phyloP scores from a whole-genome alignment of 64 coral and sea anemone genomes.

The Stylophora pistillata region DNA sequence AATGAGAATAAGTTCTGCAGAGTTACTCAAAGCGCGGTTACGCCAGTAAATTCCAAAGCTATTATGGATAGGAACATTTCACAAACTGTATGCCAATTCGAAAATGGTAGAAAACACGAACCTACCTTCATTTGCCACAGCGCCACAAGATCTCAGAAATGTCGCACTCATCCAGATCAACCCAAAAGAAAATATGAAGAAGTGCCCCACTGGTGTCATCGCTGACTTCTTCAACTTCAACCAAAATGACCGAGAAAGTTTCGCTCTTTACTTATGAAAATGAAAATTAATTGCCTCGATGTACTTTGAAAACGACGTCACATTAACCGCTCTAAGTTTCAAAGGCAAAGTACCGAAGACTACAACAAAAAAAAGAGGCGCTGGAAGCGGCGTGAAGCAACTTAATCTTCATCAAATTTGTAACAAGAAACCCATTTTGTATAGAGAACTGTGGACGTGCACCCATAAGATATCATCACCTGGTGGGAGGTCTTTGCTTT shows the following conservation, averaged over 20 bases:
- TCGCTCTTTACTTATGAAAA: neutral
- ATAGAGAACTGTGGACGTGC: conserved; percentile 35
- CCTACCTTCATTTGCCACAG: neutral
- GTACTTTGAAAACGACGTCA: neutral
- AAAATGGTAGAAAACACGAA: neutral
- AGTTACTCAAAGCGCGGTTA: neutral
- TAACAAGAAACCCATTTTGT: conserved; percentile 57
- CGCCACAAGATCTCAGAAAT: neutral
- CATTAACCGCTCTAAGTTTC: neutral
- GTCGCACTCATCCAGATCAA: conserved; percentile 7
- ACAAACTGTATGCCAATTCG: neutral
- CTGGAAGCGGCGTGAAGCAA: conserved; percentile 33
- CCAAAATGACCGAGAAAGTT: neutral
- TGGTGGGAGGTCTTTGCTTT: conserved; percentile 34
- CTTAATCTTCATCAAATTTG: conserved; percentile 37
- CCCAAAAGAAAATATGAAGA: conserved; percentile 7
- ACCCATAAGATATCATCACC: conserved; percentile 60
- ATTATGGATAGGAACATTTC: neutral
- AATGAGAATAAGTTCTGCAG: neutral
- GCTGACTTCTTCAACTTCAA: neutral
- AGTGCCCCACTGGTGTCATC: neutral
- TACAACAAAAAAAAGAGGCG: conserved; percentile 13
- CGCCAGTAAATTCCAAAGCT: neutral
- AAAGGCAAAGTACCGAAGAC: neutral
- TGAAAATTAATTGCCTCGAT: neutral